phyloP scores from a whole-genome alignment of 2,888 invertebrate species.

The Prenolepis imparis region DNA sequence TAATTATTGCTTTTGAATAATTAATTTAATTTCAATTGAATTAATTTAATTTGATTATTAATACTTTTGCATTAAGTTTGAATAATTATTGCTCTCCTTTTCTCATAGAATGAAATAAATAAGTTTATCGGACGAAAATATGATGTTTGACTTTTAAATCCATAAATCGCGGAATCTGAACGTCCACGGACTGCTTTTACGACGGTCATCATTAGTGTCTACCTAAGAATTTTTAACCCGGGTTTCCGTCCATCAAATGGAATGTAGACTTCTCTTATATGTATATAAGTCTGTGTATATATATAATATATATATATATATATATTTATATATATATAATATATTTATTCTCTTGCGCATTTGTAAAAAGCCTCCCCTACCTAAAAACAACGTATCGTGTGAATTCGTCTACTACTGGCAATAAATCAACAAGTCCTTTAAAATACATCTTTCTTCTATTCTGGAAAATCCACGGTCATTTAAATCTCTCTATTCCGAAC shows the following conservation, averaged over 20 bases:
- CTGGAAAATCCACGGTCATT: slow-evolving; percentile 82
- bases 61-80: background rate
- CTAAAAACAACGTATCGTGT: slow-evolving; percentile 80
- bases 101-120: background rate
- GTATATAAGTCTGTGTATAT: slow-evolving; percentile 65
- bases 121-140: background rate
- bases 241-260: slow-evolving; percentile 68
- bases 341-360: slow-evolving; percentile 80
- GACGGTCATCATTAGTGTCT: slow-evolving; percentile 29
- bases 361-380: slow-evolving; percentile 84
- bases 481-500: slow-evolving; percentile 85
- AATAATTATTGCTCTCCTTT: background rate
- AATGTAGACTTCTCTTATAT: slow-evolving; percentile 64
- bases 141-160: background rate
- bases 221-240: slow-evolving; percentile 62
- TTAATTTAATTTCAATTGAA: too few relatives aligned
- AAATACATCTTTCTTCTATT: slow-evolving; percentile 83
- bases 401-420: slow-evolving; percentile 79
- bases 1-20: background rate
- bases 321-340: slow-evolving; percentile 71
- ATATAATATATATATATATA: slow-evolving; percentile 72
- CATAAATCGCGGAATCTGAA: slow-evolving; percentile 8
- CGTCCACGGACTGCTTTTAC: slow-evolving; percentile 11
- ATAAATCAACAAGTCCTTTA: slow-evolving; percentile 85
- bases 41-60: background rate